Conservation (phyloP, 1,140 invertebrate genomes). For the Bombus difficillimus region DNA sequence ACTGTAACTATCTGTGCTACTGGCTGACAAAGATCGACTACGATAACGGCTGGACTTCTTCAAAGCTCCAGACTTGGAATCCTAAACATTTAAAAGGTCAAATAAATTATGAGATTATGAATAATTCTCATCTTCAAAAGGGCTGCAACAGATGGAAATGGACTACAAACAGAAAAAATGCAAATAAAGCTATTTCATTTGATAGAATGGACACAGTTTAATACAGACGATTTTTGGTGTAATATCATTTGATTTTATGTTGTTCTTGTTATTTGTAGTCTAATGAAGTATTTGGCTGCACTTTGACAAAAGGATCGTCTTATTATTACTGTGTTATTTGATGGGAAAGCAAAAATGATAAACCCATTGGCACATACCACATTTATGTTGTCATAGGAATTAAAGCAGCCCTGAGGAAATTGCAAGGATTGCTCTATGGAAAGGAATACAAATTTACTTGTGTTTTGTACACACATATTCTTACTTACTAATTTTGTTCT, state of each 20-base stretch:
- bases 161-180: constrained; percentile 76
- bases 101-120: constrained; percentile 15
- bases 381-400: constrained; percentile 48
- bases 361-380: constrained; percentile 62
- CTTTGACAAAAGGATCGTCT: constrained; percentile 48
- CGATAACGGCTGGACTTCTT: constrained; percentile 93
- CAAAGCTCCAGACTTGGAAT: constrained; percentile 88
- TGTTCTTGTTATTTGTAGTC: constrained; percentile 10
- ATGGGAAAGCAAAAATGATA: constrained; percentile 56
- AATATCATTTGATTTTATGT: not conserved
- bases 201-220: constrained; percentile 68
- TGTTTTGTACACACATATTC: constrained; percentile 80
- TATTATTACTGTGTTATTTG: constrained; percentile 63
- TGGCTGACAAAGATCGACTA: constrained; percentile 95
- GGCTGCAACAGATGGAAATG: constrained; percentile 73
- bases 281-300: constrained; percentile 13
- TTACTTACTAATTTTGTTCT: constrained; percentile 84
- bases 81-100: constrained; percentile 79
- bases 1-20: constrained; percentile 96
- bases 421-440: constrained; percentile 65
- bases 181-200: constrained; percentile 76
- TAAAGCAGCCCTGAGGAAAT: constrained; percentile 68
- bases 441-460: constrained; percentile 74
- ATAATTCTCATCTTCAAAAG: constrained; percentile 43
- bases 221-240: constrained; percentile 60